Percentiles rank a stretch among this genome's conserved stretches.
Evolutionary conservation across 2,888 invertebrate species (phyloP).

Genomic region (Carabus problematicus): DNA sequence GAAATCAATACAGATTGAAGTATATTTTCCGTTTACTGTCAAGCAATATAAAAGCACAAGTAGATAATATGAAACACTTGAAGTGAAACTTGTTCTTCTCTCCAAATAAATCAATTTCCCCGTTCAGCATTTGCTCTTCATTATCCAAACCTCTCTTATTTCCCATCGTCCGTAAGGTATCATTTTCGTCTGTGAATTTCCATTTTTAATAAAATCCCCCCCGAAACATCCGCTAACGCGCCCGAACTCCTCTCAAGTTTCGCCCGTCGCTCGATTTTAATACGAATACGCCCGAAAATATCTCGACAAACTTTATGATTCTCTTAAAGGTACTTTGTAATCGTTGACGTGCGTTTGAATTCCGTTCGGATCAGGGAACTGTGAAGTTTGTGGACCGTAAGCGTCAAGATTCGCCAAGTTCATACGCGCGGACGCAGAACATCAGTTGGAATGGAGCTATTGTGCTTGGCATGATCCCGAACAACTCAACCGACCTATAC

Average conservation of each 20-base stretch:
- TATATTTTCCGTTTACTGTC: too few relatives aligned
- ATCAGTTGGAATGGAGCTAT: too few relatives aligned
- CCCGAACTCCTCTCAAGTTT: conserved; percentile 15
- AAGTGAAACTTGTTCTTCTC: too few relatives aligned
- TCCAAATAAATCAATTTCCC: too few relatives aligned
- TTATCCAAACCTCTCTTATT: too few relatives aligned
- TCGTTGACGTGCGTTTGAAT: conserved; percentile 22
- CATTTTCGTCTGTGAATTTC: conserved; percentile 9
- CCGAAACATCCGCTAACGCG: conserved; percentile 11
- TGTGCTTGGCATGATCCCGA: too few relatives aligned
- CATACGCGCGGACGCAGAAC: too few relatives aligned
- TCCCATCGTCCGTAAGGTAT: background rate
- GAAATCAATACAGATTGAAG: too few relatives aligned
- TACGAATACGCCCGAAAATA: conserved; percentile 24
- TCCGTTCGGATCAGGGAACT: conserved; percentile 7
- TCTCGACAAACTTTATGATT: conserved; percentile 25
- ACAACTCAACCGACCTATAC: too few relatives aligned
- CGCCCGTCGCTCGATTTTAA: conserved; percentile 15
- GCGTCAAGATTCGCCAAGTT: conserved; percentile 1
- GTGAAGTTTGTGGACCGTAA: conserved; percentile 13
- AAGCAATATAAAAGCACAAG: too few relatives aligned
- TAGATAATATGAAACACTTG: too few relatives aligned
- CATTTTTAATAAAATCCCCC: conserved; percentile 20
- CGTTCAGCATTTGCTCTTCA: too few relatives aligned
- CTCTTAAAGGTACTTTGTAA: conserved; percentile 30